phyloP scores from a whole-genome alignment of 2,113 vertebrate genomes.

The Chloropsis cyanopogon region DNA sequence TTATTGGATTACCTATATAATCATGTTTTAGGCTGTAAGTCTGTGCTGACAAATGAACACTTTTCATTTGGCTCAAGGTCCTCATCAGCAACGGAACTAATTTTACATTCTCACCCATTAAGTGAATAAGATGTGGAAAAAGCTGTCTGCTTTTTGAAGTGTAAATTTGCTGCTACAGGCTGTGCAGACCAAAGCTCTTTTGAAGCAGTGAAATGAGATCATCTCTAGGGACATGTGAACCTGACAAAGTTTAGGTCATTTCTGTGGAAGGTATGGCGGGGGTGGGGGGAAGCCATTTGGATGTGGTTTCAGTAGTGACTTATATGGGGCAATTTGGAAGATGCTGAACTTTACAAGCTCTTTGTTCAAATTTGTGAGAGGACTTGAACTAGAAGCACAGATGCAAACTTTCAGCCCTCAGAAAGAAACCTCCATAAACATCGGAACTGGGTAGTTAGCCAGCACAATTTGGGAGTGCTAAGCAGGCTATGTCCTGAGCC shows the following conservation, averaged over 20 bases:
- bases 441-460: not conserved
- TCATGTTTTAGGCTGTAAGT: constrained; percentile 83
- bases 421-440: constrained; percentile 23
- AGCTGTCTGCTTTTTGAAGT: constrained; percentile 86
- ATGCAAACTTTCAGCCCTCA: constrained; percentile 6
- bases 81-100: constrained; percentile 87
- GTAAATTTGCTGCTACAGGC: constrained; percentile 86
- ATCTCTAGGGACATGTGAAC: constrained; percentile 81
- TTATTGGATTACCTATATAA: constrained; percentile 88
- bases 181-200: constrained; percentile 85
- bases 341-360: constrained; percentile 35
- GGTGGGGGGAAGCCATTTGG: not conserved
- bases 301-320: constrained; percentile 26
- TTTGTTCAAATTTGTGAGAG: constrained; percentile 26
- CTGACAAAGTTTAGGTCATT: constrained; percentile 82
- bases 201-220: constrained; percentile 85
- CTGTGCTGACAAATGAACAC: constrained; percentile 87
- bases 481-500: not conserved
- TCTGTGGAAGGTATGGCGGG: constrained; percentile 59
- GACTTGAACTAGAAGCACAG: constrained; percentile 13
- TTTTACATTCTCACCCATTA: constrained; percentile 87
- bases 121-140: constrained; percentile 87
- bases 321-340: constrained; percentile 52
- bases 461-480: not conserved
- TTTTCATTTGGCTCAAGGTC: constrained; percentile 87